Percentiles rank a stretch among this genome's conserved stretches.
Conservation (phyloP, 92 coral and sea anemone species). For the Palythoa grandis region DNA sequence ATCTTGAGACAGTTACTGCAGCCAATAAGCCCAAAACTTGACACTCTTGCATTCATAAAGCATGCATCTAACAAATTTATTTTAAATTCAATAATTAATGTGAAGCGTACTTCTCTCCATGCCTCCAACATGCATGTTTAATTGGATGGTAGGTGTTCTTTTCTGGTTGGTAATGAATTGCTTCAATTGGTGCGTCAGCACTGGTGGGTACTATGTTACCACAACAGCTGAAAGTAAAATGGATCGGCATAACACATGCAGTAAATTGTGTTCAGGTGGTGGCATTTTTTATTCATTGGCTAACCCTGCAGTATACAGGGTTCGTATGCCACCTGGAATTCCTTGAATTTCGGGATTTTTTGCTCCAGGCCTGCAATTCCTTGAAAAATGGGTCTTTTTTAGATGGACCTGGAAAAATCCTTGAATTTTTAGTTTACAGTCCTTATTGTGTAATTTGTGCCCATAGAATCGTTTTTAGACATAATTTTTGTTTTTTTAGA, state of each 20-base stretch:
- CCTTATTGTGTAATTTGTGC: no score
- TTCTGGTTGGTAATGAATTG: slow-evolving; percentile 87
- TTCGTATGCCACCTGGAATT: no score
- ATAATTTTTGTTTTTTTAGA: no score
- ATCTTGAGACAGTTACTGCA: no score
- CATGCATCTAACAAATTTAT: not conserved
- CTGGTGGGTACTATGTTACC: slow-evolving; percentile 2
- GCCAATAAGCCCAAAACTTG: not conserved
- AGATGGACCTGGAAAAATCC: no score
- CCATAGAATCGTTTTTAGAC: no score
- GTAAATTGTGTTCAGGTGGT: not conserved
- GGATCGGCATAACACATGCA: not conserved
- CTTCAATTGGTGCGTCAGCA: slow-evolving; percentile 64
- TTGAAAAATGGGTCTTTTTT: no score
- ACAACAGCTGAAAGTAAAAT: not conserved
- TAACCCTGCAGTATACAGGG: no score
- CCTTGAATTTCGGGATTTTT: no score
- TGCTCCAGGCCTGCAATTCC: no score
- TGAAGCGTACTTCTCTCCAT: slow-evolving; percentile 78
- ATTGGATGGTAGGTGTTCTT: slow-evolving; percentile 92
- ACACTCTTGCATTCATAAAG: not conserved
- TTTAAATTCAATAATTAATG: not conserved
- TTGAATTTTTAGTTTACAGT: no score
- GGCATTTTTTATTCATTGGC: not conserved
- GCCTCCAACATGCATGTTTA: slow-evolving; percentile 94